Evolutionary conservation across 2,888 invertebrate species (phyloP).

Genomic region (Torymus aiolomorphi): DNA sequence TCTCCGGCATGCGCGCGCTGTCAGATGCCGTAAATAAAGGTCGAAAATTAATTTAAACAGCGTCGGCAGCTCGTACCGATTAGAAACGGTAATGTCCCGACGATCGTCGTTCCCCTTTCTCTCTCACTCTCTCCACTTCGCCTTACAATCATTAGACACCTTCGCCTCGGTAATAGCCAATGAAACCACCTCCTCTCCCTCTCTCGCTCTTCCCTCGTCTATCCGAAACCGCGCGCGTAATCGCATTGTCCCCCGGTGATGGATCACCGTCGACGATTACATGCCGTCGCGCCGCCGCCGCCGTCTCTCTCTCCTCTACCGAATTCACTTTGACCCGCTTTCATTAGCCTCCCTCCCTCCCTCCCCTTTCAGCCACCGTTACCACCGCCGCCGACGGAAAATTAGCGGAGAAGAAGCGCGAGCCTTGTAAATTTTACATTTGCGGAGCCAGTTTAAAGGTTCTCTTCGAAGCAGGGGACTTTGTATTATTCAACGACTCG

Average conservation of each 20-base stretch:
- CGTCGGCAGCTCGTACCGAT: too few species aligned
- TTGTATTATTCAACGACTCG: slow-evolving; percentile 33
- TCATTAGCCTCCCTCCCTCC: slow-evolving; percentile 29
- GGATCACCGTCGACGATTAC: slow-evolving; percentile 62
- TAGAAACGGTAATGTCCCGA: too few species aligned
- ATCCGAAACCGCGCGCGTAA: slow-evolving; percentile 59
- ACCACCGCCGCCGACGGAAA: not conserved
- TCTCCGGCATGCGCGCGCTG: slow-evolving; percentile 50
- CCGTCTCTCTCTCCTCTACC: not conserved
- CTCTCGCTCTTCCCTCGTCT: slow-evolving; percentile 2
- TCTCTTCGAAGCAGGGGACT: slow-evolving; percentile 5
- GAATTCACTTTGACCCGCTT: slow-evolving; percentile 37
- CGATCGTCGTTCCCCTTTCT: not conserved
- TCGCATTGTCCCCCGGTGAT: slow-evolving; percentile 66
- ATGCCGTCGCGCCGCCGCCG: slow-evolving; percentile 56
- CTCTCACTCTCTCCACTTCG: not conserved
- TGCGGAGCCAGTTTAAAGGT: not conserved
- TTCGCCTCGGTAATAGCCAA: slow-evolving; percentile 52
- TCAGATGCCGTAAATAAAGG: not conserved
- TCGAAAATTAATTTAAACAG: not conserved
- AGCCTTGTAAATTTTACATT: slow-evolving; percentile 24
- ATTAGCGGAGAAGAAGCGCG: slow-evolving; percentile 11
- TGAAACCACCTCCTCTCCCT: slow-evolving; percentile 58
- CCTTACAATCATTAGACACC: slow-evolving; percentile 4
- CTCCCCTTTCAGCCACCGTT: not conserved